Conservation (phyloP, 1,140 invertebrate species). For the Magallana angulata region DNA sequence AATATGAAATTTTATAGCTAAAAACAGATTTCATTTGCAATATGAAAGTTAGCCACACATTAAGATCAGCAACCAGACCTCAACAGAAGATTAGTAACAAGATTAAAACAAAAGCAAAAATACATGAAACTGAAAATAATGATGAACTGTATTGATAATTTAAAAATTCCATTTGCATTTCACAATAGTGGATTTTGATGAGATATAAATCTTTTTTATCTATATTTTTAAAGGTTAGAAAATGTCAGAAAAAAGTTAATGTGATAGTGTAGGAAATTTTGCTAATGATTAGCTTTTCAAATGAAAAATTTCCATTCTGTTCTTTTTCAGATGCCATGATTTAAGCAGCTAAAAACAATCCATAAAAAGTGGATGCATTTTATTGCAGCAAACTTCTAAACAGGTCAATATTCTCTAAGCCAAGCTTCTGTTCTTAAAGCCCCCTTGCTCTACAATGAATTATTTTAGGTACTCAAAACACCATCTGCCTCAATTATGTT, state of each 20-base stretch:
- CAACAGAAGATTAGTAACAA: neutral
- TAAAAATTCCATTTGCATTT: neutral
- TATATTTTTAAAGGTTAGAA: too few relatives aligned
- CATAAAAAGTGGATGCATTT: too few relatives aligned
- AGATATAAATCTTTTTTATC: too few relatives aligned
- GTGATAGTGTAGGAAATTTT: too few relatives aligned
- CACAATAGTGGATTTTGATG: too few relatives aligned
- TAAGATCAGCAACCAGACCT: neutral
- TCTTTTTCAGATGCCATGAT: too few relatives aligned
- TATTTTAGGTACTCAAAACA: conserved; percentile 26
- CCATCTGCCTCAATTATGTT: conserved; percentile 26
- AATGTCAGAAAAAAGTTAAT: too few relatives aligned
- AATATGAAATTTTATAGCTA: neutral
- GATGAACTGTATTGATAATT: neutral
- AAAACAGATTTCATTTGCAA: conserved; percentile 15
- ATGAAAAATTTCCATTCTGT: too few relatives aligned
- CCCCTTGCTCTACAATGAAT: neutral
- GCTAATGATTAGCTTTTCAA: too few relatives aligned
- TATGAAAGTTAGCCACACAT: conserved; percentile 16
- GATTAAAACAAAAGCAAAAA: neutral
- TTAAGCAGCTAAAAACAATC: too few relatives aligned
- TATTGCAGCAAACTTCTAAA: neutral
- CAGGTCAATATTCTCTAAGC: conserved; percentile 11
- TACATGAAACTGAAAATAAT: neutral
- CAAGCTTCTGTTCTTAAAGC: conserved; percentile 16